Percentiles rank a stretch among this genome's conserved stretches.
Evolutionary conservation across 2,888 invertebrate genomes (phyloP).

Genomic region (Drosophila kanekoi): DNA sequence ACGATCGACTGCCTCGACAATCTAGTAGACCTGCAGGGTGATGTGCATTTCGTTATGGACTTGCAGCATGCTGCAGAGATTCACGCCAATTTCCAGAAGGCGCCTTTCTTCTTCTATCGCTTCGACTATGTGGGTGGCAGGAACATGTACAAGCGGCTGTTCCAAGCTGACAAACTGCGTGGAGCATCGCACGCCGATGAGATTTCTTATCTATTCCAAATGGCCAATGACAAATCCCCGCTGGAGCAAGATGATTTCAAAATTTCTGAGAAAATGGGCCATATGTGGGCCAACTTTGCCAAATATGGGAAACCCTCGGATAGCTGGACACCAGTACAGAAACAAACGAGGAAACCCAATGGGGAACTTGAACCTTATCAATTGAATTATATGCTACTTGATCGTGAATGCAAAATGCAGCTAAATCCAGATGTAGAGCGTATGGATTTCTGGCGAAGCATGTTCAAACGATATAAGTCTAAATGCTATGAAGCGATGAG

Average conservation of each 20-base stretch:
- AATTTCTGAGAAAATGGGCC: conserved; percentile 85
- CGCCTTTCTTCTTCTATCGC: conserved; percentile 87
- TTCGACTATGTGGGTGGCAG: conserved; percentile 87
- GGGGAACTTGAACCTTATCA: conserved; percentile 41
- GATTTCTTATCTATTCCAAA: conserved; percentile 87
- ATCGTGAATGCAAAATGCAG: conserved; percentile 73
- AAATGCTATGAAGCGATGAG: conserved; percentile 53
- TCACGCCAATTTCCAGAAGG: conserved; percentile 70
- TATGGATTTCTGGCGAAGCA: conserved; percentile 82
- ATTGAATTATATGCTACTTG: conserved; percentile 80
- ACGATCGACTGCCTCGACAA: conserved; percentile 84
- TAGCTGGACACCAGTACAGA: conserved; percentile 75
- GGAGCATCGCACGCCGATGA: conserved; percentile 89
- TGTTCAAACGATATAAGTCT: conserved; percentile 79
- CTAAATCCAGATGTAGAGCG: conserved; percentile 80
- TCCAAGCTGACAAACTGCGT: conserved; percentile 83
- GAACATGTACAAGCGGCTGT: conserved; percentile 86
- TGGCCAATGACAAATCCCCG: conserved; percentile 48
- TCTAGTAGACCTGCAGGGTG: conserved; percentile 86
- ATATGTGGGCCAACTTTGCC: conserved; percentile 89
- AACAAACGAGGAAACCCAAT: conserved; percentile 12
- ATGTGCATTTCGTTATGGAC: conserved; percentile 83
- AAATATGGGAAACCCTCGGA: conserved; percentile 86
- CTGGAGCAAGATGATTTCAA: conserved; percentile 64
- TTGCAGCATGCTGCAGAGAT: conserved; percentile 74